A percentile compares a stretch with the other conserved stretches of the same genome.
Evolutionary conservation across 2,888 invertebrate genomes (phyloP).

Genomic region (Conomelus anceps): DNA sequence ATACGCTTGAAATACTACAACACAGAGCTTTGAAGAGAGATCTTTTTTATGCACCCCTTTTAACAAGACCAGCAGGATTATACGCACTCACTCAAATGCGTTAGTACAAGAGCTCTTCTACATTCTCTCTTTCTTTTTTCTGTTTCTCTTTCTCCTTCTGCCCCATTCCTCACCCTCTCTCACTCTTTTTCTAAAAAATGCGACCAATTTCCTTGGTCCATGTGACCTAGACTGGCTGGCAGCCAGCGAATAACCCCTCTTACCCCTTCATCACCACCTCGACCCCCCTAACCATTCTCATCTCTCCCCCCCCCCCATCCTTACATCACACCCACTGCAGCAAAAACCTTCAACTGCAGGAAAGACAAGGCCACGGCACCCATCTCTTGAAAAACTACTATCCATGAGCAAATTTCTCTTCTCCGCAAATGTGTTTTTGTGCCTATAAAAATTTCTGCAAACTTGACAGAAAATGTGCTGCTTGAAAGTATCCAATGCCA

Average conservation of each 20-base stretch:
- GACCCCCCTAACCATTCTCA: background rate
- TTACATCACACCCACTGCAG: background rate
- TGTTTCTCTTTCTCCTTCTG: background rate
- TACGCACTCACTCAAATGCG: too few relatives aligned
- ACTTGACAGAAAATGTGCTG: background rate
- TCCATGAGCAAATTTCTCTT: background rate
- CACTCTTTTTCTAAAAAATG: conserved; percentile 10
- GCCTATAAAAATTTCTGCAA: background rate
- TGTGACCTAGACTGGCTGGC: background rate
- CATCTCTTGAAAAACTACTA: background rate
- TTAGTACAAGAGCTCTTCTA: too few relatives aligned
- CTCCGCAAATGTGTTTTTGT: background rate
- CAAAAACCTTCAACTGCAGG: background rate
- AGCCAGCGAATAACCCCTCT: background rate
- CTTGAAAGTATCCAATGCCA: background rate
- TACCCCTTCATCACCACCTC: background rate
- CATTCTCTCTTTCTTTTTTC: background rate
- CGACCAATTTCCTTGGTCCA: background rate
- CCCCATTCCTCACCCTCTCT: background rate
- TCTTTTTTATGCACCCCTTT: too few relatives aligned
- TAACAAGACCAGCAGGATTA: too few relatives aligned
- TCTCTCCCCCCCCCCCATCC: too few relatives aligned
- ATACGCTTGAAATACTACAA: too few relatives aligned
- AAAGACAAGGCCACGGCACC: background rate
- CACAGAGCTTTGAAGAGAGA: too few relatives aligned